A percentile compares a stretch with the other conserved stretches of the same genome.
Conservation (phyloP, 2,888 invertebrate species). For the Thymelicus lineola region DNA sequence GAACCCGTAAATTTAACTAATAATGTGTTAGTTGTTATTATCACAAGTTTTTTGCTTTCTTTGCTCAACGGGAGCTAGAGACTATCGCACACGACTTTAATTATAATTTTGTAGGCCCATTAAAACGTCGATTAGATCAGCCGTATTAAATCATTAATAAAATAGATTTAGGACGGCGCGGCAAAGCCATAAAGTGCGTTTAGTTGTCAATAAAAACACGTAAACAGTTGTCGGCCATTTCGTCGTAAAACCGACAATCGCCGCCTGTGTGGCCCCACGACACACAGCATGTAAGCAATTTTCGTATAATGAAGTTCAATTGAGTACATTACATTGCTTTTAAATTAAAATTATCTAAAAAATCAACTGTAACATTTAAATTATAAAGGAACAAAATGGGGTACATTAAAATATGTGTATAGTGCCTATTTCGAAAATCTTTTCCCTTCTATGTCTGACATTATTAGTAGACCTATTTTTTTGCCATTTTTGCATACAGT, state of each 20-base stretch:
- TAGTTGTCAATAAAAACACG: constrained; percentile 68
- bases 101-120: constrained; percentile 47
- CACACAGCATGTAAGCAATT: background rate
- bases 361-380: too few relatives aligned
- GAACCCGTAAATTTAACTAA: background rate
- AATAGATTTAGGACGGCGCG: constrained; percentile 64
- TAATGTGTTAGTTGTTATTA: background rate
- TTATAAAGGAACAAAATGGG: too few relatives aligned
- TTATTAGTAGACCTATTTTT: too few relatives aligned
- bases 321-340: too few relatives aligned
- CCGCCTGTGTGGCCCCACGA: constrained; percentile 62
- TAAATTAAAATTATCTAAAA: too few relatives aligned
- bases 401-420: too few relatives aligned
- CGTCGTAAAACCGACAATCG: constrained; percentile 59
- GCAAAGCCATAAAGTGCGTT: constrained; percentile 61
- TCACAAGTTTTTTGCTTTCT: background rate
- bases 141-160: constrained; percentile 66
- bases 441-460: too few relatives aligned
- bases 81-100: constrained; percentile 16
- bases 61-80: background rate
- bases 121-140: constrained; percentile 53
- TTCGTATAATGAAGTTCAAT: too few relatives aligned
- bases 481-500: too few relatives aligned
- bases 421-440: too few relatives aligned
- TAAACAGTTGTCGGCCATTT: constrained; percentile 60